Evolutionary conservation across 2,888 invertebrate species (phyloP).

Genomic region (Pemphredon lugubris): DNA sequence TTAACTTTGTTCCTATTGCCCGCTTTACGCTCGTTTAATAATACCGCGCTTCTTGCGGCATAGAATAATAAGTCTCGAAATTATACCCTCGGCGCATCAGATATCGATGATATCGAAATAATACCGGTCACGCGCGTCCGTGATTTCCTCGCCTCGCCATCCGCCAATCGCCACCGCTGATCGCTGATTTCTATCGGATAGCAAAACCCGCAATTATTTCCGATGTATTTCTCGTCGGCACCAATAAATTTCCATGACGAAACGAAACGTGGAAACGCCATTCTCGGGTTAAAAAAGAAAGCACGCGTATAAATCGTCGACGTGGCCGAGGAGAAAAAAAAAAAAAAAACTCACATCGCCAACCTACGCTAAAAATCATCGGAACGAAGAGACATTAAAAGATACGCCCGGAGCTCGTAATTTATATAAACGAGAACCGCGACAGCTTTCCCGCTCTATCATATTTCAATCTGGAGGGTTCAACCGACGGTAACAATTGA

Average conservation of each 20-base stretch:
- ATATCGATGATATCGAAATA: neutral
- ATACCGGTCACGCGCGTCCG: neutral
- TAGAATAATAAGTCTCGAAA: slow-evolving; percentile 1
- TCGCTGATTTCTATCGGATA: too few species aligned
- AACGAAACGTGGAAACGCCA: too few species aligned
- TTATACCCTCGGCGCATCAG: neutral
- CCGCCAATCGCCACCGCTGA: too few species aligned
- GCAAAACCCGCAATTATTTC: too few species aligned
- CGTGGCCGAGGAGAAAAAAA: too few species aligned
- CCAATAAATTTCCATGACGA: neutral
- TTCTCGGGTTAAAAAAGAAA: too few species aligned
- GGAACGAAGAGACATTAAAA: too few species aligned
- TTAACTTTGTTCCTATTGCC: slow-evolving; percentile 38
- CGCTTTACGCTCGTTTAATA: slow-evolving; percentile 26
- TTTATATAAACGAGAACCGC: neutral
- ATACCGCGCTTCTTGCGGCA: slow-evolving; percentile 28
- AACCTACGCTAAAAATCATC: too few species aligned
- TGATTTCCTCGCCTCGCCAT: neutral
- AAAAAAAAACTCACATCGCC: too few species aligned
- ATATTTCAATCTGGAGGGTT: slow-evolving; percentile 31
- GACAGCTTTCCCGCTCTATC: neutral
- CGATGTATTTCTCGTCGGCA: neutral
- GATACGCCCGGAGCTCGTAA: neutral
- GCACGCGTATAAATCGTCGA: too few species aligned
- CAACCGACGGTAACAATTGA: slow-evolving; percentile 42